Evolutionary conservation across 35 echinoderm and acorn worm species (phyloP), one percentile per base, ranked within the genome.

Genomic region (Ptychodera flava): DNA sequence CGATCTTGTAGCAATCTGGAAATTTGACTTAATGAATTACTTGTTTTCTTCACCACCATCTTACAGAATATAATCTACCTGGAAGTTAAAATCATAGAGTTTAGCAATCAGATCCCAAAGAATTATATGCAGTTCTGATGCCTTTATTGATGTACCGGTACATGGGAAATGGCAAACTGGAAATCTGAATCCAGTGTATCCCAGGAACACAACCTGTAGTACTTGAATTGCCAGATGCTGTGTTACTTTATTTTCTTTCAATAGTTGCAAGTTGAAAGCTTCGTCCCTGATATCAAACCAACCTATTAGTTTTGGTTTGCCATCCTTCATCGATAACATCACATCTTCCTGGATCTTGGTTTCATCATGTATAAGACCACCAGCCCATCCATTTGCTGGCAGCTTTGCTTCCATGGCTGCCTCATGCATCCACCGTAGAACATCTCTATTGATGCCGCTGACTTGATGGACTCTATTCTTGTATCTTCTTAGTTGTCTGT

Each of bases 331-430:
- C 27, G 77, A 16, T 77, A 87, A 29, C 1, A 87, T 33, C 78
- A 87, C 31, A 33, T 86, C 85, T 30, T 86, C 85, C 78, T 86
- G 85, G 33, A 87, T 87, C 77, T 79, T 80, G 16, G 82, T 84
- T 34, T 84, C 84, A 77, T 86, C 84, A 77, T 86, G 84, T n/a
- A 84, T 84, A 1, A 84, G 10, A 35, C 30, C 28, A 28, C 82
- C 82, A 15, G 84, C 22, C 45, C 28, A n/a, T n/a, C n/a, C n/a
- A n/a, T n/a, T n/a, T n/a, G n/a, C n/a, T n/a, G n/a, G n/a, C n/a
- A 22, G 28, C 84, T 38, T 29, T 86, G 84, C 84, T 52, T 86
- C 52, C 16, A 52, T 64, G 12, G 84, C 84, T 6, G 36, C 16
- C 31, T 86, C 84, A 30, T 33, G 32, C 84, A 86, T 77, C 84